These are phyloP conservation scores for Mionectes macconnelli DNA, from an alignment of 2,113 vertebrate genomes.

Conservation along the genomic window DNA sequence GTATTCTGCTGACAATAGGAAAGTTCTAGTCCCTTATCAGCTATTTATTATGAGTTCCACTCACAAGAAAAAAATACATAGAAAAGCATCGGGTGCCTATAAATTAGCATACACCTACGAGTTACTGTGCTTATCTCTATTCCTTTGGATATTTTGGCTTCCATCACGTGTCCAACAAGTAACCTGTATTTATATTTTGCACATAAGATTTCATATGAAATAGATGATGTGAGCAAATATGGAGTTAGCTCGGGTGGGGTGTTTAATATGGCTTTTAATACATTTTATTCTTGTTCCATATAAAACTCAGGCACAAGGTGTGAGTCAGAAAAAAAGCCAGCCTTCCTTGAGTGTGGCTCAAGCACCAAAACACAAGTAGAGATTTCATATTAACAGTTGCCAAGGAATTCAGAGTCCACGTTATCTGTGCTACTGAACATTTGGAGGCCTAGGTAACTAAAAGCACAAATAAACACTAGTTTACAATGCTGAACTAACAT, in stretches of 20 bases:
- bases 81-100: background rate
- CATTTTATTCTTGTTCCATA: background rate
- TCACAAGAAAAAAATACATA: background rate
- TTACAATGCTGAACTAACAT: background rate
- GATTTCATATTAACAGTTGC: background rate
- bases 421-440: background rate
- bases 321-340: background rate
- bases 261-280: background rate
- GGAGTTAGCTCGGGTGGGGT: background rate
- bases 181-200: background rate
- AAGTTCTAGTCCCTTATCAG: background rate
- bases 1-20: background rate
- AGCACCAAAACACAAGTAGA: background rate
- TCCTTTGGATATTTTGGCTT: background rate
- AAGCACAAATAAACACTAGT: background rate
- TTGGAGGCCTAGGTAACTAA: background rate
- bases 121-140: background rate
- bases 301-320: background rate
- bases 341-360: background rate
- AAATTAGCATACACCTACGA: background rate
- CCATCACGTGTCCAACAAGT: background rate
- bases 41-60: background rate
- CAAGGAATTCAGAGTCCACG: background rate
- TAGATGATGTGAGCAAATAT: background rate
- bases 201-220: background rate